phyloP scores from a whole-genome alignment of 2,113 vertebrate species.

The Psilopsiagon aurifrons region DNA sequence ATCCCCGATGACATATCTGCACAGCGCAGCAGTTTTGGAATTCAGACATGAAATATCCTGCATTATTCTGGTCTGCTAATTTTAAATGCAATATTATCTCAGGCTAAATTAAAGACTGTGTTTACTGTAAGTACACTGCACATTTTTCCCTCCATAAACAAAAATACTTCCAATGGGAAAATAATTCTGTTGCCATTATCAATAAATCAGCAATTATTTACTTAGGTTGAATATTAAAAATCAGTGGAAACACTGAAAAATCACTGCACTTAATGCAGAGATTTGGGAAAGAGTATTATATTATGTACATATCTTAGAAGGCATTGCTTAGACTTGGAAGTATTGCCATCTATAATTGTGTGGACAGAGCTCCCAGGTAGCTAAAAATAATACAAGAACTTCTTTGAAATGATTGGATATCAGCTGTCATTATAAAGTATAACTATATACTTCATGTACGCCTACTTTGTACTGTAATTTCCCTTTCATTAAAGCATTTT shows the following conservation, averaged over 20 bases:
- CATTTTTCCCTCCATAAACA: neutral
- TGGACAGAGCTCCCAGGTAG: neutral
- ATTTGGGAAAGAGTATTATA: neutral
- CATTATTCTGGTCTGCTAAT: neutral
- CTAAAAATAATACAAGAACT: neutral
- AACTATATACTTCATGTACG: neutral
- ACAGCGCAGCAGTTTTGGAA: neutral
- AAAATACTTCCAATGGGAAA: neutral
- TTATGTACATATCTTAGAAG: neutral
- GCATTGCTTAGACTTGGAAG: neutral
- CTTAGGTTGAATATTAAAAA: neutral
- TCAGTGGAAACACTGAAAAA: neutral
- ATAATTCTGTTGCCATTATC: neutral
- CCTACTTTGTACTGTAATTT: neutral
- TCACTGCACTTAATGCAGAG: neutral
- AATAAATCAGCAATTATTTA: neutral
- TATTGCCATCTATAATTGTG: neutral
- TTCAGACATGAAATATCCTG: neutral
- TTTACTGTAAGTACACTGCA: neutral
- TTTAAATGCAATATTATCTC: neutral
- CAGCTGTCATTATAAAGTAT: neutral
- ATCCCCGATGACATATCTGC: accelerated
- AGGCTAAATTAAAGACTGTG: neutral
- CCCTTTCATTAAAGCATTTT: neutral
- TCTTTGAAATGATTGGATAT: neutral